Evolutionary conservation across 2,113 vertebrate genomes (phyloP).

Genomic region (Xiphias gladius): DNA sequence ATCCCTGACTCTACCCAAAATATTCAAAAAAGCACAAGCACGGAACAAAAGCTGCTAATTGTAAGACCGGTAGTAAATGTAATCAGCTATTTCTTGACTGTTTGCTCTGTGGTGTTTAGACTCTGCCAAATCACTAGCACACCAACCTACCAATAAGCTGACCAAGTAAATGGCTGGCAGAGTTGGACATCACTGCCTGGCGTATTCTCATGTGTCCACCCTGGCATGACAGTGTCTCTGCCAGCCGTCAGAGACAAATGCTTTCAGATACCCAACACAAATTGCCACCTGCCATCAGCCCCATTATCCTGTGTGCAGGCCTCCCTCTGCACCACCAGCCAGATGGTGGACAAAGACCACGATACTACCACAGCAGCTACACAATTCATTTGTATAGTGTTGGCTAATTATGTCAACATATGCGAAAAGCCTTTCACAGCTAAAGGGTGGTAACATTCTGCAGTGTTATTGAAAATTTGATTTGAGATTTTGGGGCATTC

Average conservation of each 20-base stretch:
- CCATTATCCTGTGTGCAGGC: conserved; percentile 43
- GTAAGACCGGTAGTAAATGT: not conserved
- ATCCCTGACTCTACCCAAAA: not conserved
- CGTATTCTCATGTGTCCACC: conserved; percentile 21
- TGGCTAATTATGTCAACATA: conserved; percentile 57
- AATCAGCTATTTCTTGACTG: conserved; percentile 10
- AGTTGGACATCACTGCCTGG: conserved; percentile 21
- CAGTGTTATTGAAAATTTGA: conserved; percentile 2
- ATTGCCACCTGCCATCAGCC: conserved; percentile 60
- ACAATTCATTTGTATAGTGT: conserved; percentile 36
- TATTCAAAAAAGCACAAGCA: not conserved
- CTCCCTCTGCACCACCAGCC: conserved; percentile 36
- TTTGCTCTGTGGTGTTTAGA: not conserved
- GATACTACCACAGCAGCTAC: conserved; percentile 5
- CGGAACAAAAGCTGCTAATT: not conserved
- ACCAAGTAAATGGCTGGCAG: conserved; percentile 19
- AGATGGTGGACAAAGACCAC: conserved; percentile 55
- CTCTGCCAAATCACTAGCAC: conserved; percentile 30
- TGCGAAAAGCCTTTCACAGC: conserved; percentile 34
- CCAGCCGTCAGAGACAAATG: conserved; percentile 29
- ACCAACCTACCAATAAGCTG: conserved; percentile 4
- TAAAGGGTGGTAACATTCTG: conserved; percentile 1
- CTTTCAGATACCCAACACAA: conserved; percentile 50
- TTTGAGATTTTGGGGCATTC: not conserved
- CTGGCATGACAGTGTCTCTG: conserved; percentile 33